Evolutionary conservation across 2,113 vertebrate species (phyloP), one percentile per base, ranked within the genome.

Genomic region (Bujurquina vittata): DNA sequence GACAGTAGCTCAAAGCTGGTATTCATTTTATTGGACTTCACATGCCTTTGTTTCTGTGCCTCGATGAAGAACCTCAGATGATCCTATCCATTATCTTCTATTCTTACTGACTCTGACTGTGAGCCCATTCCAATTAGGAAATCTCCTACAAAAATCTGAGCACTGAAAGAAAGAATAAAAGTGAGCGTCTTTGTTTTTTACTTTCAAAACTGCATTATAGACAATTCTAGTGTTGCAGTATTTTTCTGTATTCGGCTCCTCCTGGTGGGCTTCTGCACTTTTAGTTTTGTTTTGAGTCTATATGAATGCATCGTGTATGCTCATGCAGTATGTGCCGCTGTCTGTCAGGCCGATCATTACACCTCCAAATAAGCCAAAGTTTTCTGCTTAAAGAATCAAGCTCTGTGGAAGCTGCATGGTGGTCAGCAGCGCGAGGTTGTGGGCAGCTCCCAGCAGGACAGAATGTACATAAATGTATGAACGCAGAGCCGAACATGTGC

Each of bases 401-500:
- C 40, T 4, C 11, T 31, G 61, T 20, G 22, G 37, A 1, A 37
- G 40, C 49, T 69, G 60, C 40, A 18, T 2, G 17, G 62, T 58
- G 81, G 55, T 67, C 81, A 37, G 62, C 83, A 60, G 54, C 12
- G n/a, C 6, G 23, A 59, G 77, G 46, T 46, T 46, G 8, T 37
- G 29, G 3, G 49, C 55, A 29, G 57, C 74, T 84, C 75, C 65
- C 79, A 11, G 75, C 62, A 58, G 31, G 23, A 20, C 29, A 0
- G 52, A 49, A 20, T 56, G 79, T 75, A 40, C 78, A 89, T 84
- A 40, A 85, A 87, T 87, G 62, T 73, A 77, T 88, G 90, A 78
- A 63, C 20, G 52, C 37, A 43, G 77, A 55, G 72, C 63, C 9
- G 55, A 73, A 33, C 18, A n/a, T 0, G 18, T 5, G 9, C 5